Evolutionary conservation across 1,140 invertebrate species (phyloP).

Genomic region (Meloidogyne exigua): DNA sequence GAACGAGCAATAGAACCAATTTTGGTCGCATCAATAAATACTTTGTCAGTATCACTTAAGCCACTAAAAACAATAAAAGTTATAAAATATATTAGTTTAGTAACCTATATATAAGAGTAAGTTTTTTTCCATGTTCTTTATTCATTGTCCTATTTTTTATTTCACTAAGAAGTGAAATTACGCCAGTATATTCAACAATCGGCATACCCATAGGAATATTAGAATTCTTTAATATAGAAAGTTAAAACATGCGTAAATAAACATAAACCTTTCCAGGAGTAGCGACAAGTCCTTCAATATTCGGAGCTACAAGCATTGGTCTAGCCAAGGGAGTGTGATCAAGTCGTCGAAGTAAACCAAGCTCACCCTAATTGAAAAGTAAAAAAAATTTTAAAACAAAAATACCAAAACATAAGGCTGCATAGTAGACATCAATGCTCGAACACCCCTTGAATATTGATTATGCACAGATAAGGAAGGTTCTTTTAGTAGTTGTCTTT

Average conservation of each 20-base stretch:
- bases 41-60: constrained; percentile 23
- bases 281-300: constrained; percentile 42
- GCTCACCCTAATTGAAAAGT: neutral
- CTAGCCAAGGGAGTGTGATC: constrained; percentile 17
- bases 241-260: neutral
- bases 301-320: constrained; percentile 43
- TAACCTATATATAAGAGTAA: constrained; percentile 19
- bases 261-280: neutral
- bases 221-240: neutral
- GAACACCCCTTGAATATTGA: constrained; percentile 24
- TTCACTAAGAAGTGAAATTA: constrained; percentile 29
- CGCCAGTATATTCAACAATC: constrained; percentile 42
- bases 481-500: neutral
- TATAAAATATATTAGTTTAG: neutral
- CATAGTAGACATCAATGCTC: constrained; percentile 11
- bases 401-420: neutral
- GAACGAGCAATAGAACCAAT: constrained; percentile 20
- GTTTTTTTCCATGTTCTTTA: constrained; percentile 21
- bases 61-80: constrained; percentile 20
- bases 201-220: constrained; percentile 28
- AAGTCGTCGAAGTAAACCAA: constrained; percentile 14
- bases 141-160: constrained; percentile 8
- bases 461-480: constrained; percentile 11
- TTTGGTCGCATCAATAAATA: constrained; percentile 37
- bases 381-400: neutral